These are phyloP conservation scores for Characodon lateralis DNA, from an alignment of 2,797 vertebrate species.

Conservation along the genomic window DNA sequence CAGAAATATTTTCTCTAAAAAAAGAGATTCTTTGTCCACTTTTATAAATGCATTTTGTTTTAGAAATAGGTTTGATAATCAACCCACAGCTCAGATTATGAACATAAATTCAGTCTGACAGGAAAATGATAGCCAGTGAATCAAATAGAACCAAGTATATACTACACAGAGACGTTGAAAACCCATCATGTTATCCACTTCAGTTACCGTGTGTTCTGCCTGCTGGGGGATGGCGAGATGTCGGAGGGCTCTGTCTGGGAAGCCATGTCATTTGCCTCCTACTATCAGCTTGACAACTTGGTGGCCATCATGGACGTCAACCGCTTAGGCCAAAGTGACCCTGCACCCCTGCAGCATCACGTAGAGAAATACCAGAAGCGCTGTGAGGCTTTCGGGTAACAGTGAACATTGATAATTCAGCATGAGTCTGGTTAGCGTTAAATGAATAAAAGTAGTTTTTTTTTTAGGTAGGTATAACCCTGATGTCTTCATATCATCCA, in stretches of 20 bases:
- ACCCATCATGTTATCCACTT: slow-evolving; percentile 17
- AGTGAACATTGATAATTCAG: slow-evolving; percentile 3
- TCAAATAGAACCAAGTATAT: slow-evolving; percentile 1
- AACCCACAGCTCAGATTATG: background rate
- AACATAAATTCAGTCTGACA: slow-evolving; percentile 41
- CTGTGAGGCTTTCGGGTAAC: slow-evolving; percentile 93
- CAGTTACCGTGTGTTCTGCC: slow-evolving; percentile 92
- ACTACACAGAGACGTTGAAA: slow-evolving; percentile 1
- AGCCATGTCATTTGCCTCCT: slow-evolving; percentile 95
- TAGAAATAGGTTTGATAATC: background rate
- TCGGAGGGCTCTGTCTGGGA: slow-evolving; percentile 97
- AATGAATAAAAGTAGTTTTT: background rate
- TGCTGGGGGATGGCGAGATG: slow-evolving; percentile 94
- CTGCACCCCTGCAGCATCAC: slow-evolving; percentile 92
- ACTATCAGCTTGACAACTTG: slow-evolving; percentile 95
- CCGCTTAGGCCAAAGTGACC: slow-evolving; percentile 93
- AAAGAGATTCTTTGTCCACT: background rate
- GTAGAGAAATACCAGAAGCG: slow-evolving; percentile 93
- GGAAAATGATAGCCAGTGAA: slow-evolving; percentile 48
- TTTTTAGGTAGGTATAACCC: background rate
- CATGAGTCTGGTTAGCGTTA: background rate
- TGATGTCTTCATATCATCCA: background rate
- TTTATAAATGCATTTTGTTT: background rate
- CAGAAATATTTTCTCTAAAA: background rate
- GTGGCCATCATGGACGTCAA: slow-evolving; percentile 95